Base-by-base conservation (phyloP, 1,140 invertebrate genomes). In the Samia ricini region DNA sequence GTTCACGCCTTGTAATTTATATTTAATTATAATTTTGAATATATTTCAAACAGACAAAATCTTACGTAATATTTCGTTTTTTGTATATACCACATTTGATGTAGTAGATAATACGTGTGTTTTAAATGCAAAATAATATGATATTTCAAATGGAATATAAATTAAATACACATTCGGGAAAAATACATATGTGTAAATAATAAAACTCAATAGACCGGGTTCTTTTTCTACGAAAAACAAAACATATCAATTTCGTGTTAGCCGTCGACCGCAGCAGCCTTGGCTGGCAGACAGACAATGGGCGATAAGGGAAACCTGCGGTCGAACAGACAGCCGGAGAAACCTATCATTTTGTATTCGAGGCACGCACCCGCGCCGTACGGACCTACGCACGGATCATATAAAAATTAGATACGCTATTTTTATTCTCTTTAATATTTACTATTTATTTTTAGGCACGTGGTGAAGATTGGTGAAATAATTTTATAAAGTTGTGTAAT, bases 241-340 rank as follows among this genome's bases (percentile, higher is more conserved):
- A 62, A 26, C 23, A n/a, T 33, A 57, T 20, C n/a, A 57, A 21
- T 20, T 19, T 57, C 56, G 20, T 19, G 26, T 29, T 26, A 61
- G 63, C 62, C 65, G 60, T 62, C 62, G 62, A 59, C 26, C 62
- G 58, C n/a, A 42, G 33, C 42, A 71, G 67, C 72, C 69, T 74
- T 72, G 66, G 42, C 7, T 20, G 29, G 58, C 54, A 42, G 33
- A 42, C 33, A 42, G 33, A 81, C 79, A 79, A 79, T 81, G 61
- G 72, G 66, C 66, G 66, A 78, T 80, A 76, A 80, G 74, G 77
- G 77, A 79, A 78, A 74, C 69, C 60, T 83, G 80, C 63, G 80
- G 80, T 83, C 66, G 67, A n/a, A 23, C 50, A 52, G 52, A 24
- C 62, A 20, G 64, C 66, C 72, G 70, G 70, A 69, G 73, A 82